These are phyloP conservation scores for Trachelus stipa DNA, from an alignment of 2,888 invertebrate genomes.

Conservation along the genomic window DNA sequence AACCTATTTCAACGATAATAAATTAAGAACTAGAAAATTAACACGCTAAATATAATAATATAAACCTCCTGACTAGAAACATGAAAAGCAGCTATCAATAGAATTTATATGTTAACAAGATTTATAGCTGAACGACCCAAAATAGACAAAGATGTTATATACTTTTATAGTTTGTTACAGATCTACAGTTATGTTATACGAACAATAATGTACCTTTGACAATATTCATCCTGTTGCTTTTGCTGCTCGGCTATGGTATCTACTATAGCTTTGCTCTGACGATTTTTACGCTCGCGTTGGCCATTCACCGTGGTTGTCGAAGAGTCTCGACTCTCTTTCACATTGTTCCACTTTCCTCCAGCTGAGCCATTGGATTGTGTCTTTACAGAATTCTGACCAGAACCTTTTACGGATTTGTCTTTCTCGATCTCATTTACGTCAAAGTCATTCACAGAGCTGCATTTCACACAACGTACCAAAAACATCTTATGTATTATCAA, in stretches of 20 bases:
- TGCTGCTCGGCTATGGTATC: slow-evolving; percentile 63
- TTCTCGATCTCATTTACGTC: slow-evolving; percentile 68
- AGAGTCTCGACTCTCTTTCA: slow-evolving; percentile 64
- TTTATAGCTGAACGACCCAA: neutral
- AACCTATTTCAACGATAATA: slow-evolving; percentile 46
- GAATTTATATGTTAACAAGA: neutral
- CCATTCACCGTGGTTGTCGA: slow-evolving; percentile 54
- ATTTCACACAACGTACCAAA: slow-evolving; percentile 27
- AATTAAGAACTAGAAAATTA: slow-evolving; percentile 14
- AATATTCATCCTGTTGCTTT: slow-evolving; percentile 68
- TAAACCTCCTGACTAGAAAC: neutral
- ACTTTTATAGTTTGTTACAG: neutral
- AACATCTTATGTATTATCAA: neutral
- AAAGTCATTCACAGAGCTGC: slow-evolving; percentile 67
- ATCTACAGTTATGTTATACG: neutral
- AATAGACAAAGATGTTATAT: neutral
- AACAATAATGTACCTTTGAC: slow-evolving; percentile 60
- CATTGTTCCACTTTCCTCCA: slow-evolving; percentile 60
- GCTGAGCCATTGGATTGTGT: slow-evolving; percentile 63
- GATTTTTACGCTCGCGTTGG: slow-evolving; percentile 65
- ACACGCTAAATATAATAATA: neutral
- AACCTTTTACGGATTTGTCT: slow-evolving; percentile 65
- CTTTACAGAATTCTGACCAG: slow-evolving; percentile 56
- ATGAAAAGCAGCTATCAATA: neutral
- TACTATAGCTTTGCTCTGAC: slow-evolving; percentile 61